phyloP scores from a whole-genome alignment of 2,113 vertebrate species.

The Athene cunicularia region DNA sequence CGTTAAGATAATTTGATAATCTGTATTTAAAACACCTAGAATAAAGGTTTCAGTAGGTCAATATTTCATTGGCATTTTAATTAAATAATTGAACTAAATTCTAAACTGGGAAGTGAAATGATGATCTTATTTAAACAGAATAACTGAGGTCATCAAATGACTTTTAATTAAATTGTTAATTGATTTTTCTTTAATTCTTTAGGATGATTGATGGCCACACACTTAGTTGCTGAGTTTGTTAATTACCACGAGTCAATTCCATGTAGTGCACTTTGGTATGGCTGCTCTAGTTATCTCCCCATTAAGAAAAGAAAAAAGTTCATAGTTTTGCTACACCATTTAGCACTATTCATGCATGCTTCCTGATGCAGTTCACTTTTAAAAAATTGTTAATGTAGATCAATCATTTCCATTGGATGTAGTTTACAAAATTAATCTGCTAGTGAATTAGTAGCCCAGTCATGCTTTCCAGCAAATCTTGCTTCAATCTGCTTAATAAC shows the following conservation, averaged over 20 bases:
- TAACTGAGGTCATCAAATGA: conserved; percentile 48
- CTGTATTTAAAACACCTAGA: conserved; percentile 60
- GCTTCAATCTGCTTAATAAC: not conserved
- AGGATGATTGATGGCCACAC: conserved; percentile 15
- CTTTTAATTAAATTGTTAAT: conserved; percentile 71
- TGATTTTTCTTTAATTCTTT: conserved; percentile 67
- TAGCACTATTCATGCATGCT: not conserved
- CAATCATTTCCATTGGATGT: not conserved
- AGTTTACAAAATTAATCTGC: not conserved
- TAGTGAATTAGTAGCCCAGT: not conserved
- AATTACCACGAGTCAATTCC: conserved; percentile 17
- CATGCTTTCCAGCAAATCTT: not conserved
- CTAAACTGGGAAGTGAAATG: conserved; percentile 49
- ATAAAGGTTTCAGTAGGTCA: conserved; percentile 56
- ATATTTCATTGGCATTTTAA: conserved; percentile 70
- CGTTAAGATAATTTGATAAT: conserved; percentile 56
- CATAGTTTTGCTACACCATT: not conserved
- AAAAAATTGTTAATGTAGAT: not conserved
- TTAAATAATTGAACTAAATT: conserved; percentile 72
- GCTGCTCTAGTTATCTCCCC: not conserved
- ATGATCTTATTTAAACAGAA: conserved; percentile 66
- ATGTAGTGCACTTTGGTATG: not conserved
- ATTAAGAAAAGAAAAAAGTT: not conserved
- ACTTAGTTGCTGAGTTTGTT: conserved; percentile 3
- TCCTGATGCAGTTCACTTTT: not conserved